A percentile compares a stretch with the other conserved stretches of the same genome.
phyloP scores from a whole-genome alignment of 2,113 vertebrate species.

The Megaceryle torquata region DNA sequence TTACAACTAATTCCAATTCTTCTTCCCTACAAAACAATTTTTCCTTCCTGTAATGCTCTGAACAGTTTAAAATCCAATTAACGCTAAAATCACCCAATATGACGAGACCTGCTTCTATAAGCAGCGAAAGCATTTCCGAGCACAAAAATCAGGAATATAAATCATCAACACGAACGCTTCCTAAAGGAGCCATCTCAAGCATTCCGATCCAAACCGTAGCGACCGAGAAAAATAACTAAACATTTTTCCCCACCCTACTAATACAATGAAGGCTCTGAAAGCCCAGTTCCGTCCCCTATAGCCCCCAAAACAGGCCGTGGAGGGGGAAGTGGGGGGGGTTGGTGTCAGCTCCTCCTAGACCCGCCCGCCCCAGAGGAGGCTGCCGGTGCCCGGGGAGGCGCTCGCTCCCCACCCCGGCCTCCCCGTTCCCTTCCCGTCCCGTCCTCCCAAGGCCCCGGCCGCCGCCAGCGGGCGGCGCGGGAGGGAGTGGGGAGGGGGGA shows the following conservation, averaged over 20 bases:
- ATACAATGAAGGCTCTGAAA: rapidly evolving
- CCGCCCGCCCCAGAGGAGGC: not conserved
- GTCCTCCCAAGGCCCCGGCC: not conserved
- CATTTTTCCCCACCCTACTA: too few species aligned
- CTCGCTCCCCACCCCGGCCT: not conserved
- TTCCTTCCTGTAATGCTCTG: rapidly evolving
- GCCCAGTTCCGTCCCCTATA: too few species aligned
- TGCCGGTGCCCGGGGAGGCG: not conserved
- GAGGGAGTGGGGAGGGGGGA: too few species aligned
- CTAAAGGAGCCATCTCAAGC: not conserved
- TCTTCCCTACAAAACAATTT: not conserved
- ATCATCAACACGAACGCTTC: rapidly evolving
- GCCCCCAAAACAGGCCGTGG: too few species aligned
- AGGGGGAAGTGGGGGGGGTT: not conserved
- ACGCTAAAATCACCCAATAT: not conserved
- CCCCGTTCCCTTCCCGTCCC: not conserved
- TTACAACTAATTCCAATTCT: rapidly evolving
- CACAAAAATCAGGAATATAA: not conserved
- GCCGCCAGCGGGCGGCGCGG: rapidly evolving
- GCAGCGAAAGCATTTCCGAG: not conserved
- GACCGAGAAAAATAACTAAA: rapidly evolving
- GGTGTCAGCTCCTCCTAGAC: not conserved
- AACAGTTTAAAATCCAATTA: rapidly evolving
- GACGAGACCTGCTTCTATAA: rapidly evolving
- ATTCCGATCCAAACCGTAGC: rapidly evolving